A percentile compares a stretch with the other conserved stretches of the same genome.
These are phyloP conservation scores for Siniperca knerii DNA, from an alignment of 2,113 vertebrate species.

Conservation along the genomic window DNA sequence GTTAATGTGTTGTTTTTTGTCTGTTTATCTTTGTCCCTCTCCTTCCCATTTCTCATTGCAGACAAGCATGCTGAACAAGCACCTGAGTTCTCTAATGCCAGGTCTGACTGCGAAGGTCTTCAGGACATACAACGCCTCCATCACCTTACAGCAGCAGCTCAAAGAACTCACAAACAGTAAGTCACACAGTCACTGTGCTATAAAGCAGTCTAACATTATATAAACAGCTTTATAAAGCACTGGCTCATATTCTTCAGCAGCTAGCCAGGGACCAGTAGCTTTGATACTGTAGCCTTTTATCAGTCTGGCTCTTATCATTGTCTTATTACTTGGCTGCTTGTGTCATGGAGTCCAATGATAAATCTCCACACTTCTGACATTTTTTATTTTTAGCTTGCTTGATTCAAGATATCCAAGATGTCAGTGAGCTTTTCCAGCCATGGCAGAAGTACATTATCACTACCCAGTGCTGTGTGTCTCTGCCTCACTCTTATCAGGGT, in stretches of 20 bases:
- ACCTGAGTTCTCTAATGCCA: constrained; percentile 85
- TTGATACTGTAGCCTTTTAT: constrained; percentile 2
- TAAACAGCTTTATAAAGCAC: not conserved
- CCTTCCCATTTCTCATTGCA: constrained; percentile 48
- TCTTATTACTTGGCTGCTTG: constrained; percentile 16
- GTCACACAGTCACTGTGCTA: not conserved
- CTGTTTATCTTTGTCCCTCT: not conserved
- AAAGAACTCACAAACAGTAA: constrained; percentile 83
- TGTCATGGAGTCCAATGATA: constrained; percentile 23
- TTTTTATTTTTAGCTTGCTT: constrained; percentile 37
- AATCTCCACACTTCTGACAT: constrained; percentile 15
- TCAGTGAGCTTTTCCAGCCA: constrained; percentile 33
- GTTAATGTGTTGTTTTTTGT: not conserved
- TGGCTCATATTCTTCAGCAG: not conserved
- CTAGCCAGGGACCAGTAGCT: not conserved
- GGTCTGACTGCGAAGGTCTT: constrained; percentile 88
- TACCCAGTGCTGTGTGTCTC: constrained; percentile 20
- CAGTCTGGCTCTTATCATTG: not conserved
- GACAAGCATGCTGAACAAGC: constrained; percentile 84
- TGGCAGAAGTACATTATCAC: constrained; percentile 49
- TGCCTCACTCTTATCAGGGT: constrained; percentile 48
- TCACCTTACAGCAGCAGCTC: constrained; percentile 88
- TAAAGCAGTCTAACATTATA: not conserved
- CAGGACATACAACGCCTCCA: constrained; percentile 88
- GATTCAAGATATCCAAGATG: constrained; percentile 18